Conservation (phyloP, 1,140 invertebrate genomes). For the Helicoverpa zea region DNA sequence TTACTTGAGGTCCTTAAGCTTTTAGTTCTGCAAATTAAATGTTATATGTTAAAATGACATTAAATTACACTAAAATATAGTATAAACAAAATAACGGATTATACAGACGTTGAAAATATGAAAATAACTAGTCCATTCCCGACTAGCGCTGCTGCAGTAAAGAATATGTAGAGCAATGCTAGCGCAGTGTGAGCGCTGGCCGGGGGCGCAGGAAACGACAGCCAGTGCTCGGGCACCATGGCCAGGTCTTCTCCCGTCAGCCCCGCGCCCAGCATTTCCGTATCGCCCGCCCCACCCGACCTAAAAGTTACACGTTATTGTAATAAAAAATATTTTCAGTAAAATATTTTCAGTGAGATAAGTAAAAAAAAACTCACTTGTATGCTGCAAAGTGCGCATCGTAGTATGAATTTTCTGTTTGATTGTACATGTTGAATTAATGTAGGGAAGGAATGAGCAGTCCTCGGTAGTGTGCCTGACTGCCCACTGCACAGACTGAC, state of each 20-base stretch:
- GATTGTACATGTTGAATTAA: conserved; percentile 72
- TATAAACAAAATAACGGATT: not conserved
- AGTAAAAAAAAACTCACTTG: conserved; percentile 63
- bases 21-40: conserved; percentile 90
- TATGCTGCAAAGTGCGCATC: conserved; percentile 77
- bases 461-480: conserved; percentile 78
- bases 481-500: conserved; percentile 82
- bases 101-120: conserved; percentile 93
- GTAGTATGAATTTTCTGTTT: conserved; percentile 70
- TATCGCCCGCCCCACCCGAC: conserved; percentile 57
- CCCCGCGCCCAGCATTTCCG: conserved; percentile 91
- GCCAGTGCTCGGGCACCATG: conserved; percentile 94
- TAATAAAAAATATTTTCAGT: too few relatives aligned
- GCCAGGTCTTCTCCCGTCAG: conserved; percentile 91
- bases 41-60: not conserved
- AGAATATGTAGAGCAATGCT: conserved; percentile 92
- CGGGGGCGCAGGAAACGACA: conserved; percentile 92
- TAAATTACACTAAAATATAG: conserved; percentile 17
- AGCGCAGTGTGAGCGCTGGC: conserved; percentile 94
- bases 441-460: conserved; percentile 75
- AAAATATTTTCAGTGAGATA: too few relatives aligned
- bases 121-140: conserved; percentile 97
- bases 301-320: conserved; percentile 38
- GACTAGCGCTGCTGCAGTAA: conserved; percentile 92
- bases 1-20: conserved; percentile 95